Conservation (phyloP, 2,113 vertebrate genomes). For the Recurvirostra avosetta region DNA sequence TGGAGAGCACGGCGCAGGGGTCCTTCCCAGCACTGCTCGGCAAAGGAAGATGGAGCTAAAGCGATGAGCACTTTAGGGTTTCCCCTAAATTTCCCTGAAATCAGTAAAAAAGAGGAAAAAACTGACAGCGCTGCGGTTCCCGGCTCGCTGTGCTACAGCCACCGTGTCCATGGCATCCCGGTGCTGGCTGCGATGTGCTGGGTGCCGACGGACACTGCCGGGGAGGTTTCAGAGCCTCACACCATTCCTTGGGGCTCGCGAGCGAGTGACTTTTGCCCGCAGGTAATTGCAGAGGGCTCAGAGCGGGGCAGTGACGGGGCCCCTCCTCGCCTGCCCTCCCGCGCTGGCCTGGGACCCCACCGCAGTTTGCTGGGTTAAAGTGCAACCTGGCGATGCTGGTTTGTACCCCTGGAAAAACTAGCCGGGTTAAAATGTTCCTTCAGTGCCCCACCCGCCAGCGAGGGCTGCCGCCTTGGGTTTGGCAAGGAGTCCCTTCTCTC, state of each 20-base stretch:
- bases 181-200: not conserved
- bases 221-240: not conserved
- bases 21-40: not conserved
- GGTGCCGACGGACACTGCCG: accelerated
- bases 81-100: not conserved
- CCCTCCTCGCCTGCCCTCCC: not conserved
- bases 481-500: not conserved
- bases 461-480: not conserved
- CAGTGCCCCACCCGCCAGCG: not conserved
- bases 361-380: not conserved
- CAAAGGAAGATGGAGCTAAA: not conserved
- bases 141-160: not conserved
- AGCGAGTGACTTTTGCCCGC: not conserved
- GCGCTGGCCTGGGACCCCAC: not conserved
- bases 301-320: accelerated
- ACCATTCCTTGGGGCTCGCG: accelerated
- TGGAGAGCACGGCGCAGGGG: accelerated
- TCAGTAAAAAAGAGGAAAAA: not conserved
- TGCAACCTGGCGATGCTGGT: not conserved
- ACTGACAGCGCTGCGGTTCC: not conserved
- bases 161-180: not conserved
- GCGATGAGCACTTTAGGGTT: not conserved
- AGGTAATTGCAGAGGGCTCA: not conserved
- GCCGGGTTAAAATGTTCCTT: not conserved
- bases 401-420: not conserved